Evolutionary conservation across 1,140 invertebrate species (phyloP), one percentile per base, ranked within the genome.

Genomic region (Penaeus chinensis): DNA sequence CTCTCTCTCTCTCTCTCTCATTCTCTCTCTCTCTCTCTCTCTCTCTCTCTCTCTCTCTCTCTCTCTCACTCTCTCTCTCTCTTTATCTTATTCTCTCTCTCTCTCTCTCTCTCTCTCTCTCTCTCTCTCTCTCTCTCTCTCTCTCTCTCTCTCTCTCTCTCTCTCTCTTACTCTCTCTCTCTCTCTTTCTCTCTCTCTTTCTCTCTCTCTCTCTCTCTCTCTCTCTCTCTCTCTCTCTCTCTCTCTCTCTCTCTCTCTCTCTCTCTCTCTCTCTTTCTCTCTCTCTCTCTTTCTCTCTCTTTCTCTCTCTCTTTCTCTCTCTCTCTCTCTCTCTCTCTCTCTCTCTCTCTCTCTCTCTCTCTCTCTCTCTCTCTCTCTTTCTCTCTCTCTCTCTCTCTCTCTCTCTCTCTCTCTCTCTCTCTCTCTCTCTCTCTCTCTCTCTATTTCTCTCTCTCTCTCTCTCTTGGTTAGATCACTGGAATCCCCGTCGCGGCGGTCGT

Each of bases 151-250:
- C 18, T 66, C 4, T 66, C 16, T 66, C 65, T 66, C 16, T 16
- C 65, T 66, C 65, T 66, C 4, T 7, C 16, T 4, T 24, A 7
- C 16, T 66, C 16, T 66, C 65, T 4, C 16, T 16, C 65, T 66
- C 65, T 66, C 65, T 66, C 65, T 66, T 24, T 66, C 65, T 66
- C 65, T 66, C 65, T 66, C 65, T 66, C 65, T 66, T 24, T 66
- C 65, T 66, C 65, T 66, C 65, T 66, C 65, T 66, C 65, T 66
- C 65, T 69, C 66, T 69, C 66, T 69, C 66, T 69, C 66, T 69
- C 66, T 69, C 66, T 69, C 66, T 69, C 66, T 69, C 66, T 69
- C 5, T 69, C 66, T 24, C 27, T 69, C 27, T 69, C 66, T 10
- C 0, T 10, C 27, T 7, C 27, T 1, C 27, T 22, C 27, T 69